A percentile compares a stretch with the other conserved stretches of the same genome.
Evolutionary conservation across 2,113 vertebrate species (phyloP).

Genomic region (Limnothrissa miodon): DNA sequence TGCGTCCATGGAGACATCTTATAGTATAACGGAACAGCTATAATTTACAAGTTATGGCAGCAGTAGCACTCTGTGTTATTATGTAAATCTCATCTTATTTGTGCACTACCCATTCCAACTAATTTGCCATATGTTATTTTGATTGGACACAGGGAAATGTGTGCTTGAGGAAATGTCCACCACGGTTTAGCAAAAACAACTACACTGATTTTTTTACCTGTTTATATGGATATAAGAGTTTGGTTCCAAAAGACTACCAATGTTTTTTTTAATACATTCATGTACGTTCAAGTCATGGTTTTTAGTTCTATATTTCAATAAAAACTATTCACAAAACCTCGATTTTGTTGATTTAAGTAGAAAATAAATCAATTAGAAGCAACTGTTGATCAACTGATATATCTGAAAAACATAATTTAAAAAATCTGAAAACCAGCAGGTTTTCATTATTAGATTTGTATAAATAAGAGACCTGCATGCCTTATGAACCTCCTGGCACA

Average conservation of each 20-base stretch:
- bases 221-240: background rate
- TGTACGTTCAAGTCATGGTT: too few species aligned
- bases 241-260: too few species aligned
- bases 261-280: too few species aligned
- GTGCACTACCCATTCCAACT: background rate
- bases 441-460: background rate
- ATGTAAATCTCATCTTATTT: background rate
- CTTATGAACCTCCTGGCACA: background rate
- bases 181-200: background rate
- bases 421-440: background rate
- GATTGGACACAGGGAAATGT: background rate
- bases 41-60: background rate
- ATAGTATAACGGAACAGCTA: background rate
- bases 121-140: background rate
- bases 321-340: too few species aligned
- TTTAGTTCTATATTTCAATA: too few species aligned
- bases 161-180: background rate
- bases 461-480: background rate
- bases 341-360: too few species aligned
- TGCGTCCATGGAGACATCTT: too few species aligned
- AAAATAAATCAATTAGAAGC: too few species aligned
- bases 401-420: too few species aligned
- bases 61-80: background rate
- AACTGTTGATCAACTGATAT: too few species aligned
- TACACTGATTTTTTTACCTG: background rate